phyloP scores from a whole-genome alignment of 2,113 vertebrate genomes.

The Centropus unirufus region DNA sequence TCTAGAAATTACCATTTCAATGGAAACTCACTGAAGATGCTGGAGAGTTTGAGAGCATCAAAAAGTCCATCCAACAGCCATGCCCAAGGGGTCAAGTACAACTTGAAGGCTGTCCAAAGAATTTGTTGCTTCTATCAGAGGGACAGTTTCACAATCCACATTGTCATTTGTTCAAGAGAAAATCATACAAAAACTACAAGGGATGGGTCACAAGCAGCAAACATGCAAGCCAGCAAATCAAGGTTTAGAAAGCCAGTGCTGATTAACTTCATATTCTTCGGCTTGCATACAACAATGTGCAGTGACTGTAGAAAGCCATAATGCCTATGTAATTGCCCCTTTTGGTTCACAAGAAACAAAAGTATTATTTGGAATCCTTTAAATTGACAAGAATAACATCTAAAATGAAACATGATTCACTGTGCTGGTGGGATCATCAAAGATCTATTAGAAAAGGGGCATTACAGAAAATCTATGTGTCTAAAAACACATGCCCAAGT shows the following conservation, averaged over 20 bases:
- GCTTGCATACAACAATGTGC: neutral
- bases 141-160: neutral
- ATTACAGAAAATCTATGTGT: neutral
- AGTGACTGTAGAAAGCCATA: neutral
- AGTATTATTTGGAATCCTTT: neutral
- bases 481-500: neutral
- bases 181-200: neutral
- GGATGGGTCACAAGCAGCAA: neutral
- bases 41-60: conserved; percentile 26
- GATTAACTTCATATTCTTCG: neutral
- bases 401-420: neutral
- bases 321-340: neutral
- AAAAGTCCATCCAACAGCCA: neutral
- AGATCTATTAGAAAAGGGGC: neutral
- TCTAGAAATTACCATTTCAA: conserved; percentile 68
- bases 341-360: neutral
- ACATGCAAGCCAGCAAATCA: neutral
- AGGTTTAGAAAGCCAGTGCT: neutral
- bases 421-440: conserved; percentile 7
- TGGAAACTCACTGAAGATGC: conserved; percentile 48
- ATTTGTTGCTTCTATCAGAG: neutral
- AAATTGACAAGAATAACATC: neutral
- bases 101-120: neutral
- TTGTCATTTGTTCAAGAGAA: neutral
- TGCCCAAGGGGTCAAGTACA: neutral